Percentiles rank a stretch among this genome's conserved stretches.
These are phyloP conservation scores for Drosophila macrospina DNA, from an alignment of 2,888 invertebrate species.

Conservation along the genomic window DNA sequence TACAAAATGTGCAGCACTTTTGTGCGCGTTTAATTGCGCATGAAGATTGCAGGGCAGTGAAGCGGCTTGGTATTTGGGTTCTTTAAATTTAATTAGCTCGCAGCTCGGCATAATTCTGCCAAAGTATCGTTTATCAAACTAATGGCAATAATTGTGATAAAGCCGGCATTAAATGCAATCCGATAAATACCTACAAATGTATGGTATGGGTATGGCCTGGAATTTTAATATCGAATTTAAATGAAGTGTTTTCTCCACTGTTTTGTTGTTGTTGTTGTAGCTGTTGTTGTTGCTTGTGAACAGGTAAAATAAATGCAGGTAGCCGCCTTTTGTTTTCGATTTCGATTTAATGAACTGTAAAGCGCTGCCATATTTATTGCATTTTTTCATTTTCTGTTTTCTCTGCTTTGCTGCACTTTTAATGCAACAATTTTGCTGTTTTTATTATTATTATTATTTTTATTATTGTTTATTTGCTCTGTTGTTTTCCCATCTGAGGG, in stretches of 20 bases:
- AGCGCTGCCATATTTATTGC: constrained; percentile 76
- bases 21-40: constrained; percentile 49
- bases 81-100: constrained; percentile 73
- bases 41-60: constrained; percentile 7
- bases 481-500: constrained; percentile 19
- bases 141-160: constrained; percentile 79
- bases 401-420: constrained; percentile 9
- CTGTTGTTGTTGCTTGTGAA: constrained; percentile 14
- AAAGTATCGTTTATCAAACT: constrained; percentile 66
- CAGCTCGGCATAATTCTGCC: constrained; percentile 60
- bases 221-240: constrained; percentile 49
- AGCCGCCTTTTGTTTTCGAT: constrained; percentile 67
- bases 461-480: constrained; percentile 69
- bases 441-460: constrained; percentile 47
- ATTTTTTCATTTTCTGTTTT: constrained; percentile 33
- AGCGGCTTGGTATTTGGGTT: constrained; percentile 43
- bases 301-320: constrained; percentile 68
- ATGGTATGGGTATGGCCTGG: constrained; percentile 5
- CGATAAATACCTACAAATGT: constrained; percentile 19
- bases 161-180: constrained; percentile 69
- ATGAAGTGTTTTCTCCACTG: constrained; percentile 52
- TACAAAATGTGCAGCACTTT: constrained; percentile 16
- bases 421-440: constrained; percentile 35
- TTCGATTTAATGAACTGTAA: constrained; percentile 80
- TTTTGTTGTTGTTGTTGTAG: constrained; percentile 15